Evolutionary conservation across 2,113 vertebrate genomes (phyloP).

Genomic region (Alligator sinensis): DNA sequence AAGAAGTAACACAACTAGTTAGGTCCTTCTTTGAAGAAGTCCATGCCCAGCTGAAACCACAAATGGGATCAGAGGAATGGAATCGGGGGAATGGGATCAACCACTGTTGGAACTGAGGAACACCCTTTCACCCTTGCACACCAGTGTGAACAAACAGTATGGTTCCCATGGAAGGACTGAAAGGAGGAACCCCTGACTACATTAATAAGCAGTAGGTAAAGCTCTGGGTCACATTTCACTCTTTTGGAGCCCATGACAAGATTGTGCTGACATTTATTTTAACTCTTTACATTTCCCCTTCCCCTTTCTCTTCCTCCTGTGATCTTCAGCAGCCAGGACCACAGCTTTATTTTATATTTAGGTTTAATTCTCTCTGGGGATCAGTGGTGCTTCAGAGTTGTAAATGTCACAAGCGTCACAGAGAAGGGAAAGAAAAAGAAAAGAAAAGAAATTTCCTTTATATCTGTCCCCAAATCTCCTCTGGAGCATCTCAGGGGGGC

Average conservation of each 20-base stretch:
- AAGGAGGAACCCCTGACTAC: not conserved
- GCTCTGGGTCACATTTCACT: not conserved
- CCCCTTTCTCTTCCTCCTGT: not conserved
- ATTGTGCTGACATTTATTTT: conserved; percentile 6
- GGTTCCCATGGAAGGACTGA: not conserved
- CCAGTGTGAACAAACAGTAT: not conserved
- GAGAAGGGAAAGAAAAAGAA: not conserved
- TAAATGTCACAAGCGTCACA: conserved; percentile 5
- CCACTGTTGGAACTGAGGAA: not conserved
- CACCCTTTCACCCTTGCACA: not conserved
- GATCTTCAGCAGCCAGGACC: not conserved
- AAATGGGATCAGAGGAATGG: not conserved
- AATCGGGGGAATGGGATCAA: not conserved
- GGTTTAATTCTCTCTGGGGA: conserved; percentile 21
- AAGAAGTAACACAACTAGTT: conserved; percentile 34
- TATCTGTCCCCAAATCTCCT: not conserved
- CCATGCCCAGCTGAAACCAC: conserved; percentile 26
- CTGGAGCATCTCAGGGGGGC: accelerated
- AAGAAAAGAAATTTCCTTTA: not conserved
- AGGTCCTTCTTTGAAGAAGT: conserved; percentile 55
- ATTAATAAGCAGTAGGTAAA: not conserved
- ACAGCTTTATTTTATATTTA: conserved; percentile 10
- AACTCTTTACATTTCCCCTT: not conserved
- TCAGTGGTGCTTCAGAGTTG: not conserved
- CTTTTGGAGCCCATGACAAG: conserved; percentile 6